Percentiles rank a stretch among this genome's conserved stretches.
phyloP scores from a whole-genome alignment of 2,113 vertebrate species.

The Saimiri boliviensis region DNA sequence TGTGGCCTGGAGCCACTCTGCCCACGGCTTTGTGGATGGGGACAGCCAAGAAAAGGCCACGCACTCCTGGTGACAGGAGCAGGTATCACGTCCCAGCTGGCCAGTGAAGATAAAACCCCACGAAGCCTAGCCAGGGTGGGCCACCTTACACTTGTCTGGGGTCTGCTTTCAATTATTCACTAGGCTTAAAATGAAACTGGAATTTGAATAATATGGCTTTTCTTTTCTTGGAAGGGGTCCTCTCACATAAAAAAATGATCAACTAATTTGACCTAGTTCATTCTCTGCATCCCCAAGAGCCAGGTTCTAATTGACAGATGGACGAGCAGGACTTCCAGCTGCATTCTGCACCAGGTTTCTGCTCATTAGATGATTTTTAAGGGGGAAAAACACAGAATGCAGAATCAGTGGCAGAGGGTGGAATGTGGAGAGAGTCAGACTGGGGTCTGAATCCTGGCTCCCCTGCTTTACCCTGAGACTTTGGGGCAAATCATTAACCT shows the following conservation, averaged over 20 bases:
- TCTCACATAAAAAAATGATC: neutral
- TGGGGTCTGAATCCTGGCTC: neutral
- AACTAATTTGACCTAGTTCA: neutral
- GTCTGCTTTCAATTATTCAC: neutral
- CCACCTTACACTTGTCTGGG: neutral
- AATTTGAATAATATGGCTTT: neutral
- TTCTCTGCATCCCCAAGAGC: neutral
- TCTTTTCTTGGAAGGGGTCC: neutral
- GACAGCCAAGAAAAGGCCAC: accelerated
- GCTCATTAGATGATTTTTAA: neutral
- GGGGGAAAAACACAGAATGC: neutral
- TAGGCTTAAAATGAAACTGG: neutral
- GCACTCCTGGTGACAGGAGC: neutral
- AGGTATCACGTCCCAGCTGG: neutral
- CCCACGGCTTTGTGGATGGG: neutral
- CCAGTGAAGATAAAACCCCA: too few species aligned
- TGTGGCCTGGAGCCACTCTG: accelerated
- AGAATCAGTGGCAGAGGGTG: accelerated
- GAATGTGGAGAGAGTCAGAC: neutral
- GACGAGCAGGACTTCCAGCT: accelerated
- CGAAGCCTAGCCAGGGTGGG: too few species aligned
- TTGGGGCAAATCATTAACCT: neutral
- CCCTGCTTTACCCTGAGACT: neutral
- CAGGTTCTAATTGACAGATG: neutral
- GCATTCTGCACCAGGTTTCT: accelerated